Conservation (phyloP, 1,140 invertebrate species). For the Caenorhabditis elegans region WBcel235 BX284602.5:5056501-5057000, state of each 20-base stretch:
- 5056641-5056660: neutral
- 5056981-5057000: neutral
- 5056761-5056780: neutral
- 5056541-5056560: neutral
- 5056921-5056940: neutral
- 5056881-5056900: conserved; percentile 22
- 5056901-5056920: neutral
- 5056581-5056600: neutral
- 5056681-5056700: neutral
- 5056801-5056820: neutral
- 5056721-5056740: too few species aligned
- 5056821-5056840: neutral
- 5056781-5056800: neutral
- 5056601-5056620: neutral
- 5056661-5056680: neutral
- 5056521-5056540: neutral
- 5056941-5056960: neutral
- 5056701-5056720: neutral
- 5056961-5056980: neutral
- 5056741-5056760: neutral
- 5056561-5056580: neutral
- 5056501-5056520: neutral
- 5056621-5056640: neutral
- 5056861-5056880: neutral
- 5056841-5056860: neutral